Evolutionary conservation across 2,888 invertebrate species (phyloP), one percentile per base, ranked within the genome.

Genomic region (Cataglyphis albicans): DNA sequence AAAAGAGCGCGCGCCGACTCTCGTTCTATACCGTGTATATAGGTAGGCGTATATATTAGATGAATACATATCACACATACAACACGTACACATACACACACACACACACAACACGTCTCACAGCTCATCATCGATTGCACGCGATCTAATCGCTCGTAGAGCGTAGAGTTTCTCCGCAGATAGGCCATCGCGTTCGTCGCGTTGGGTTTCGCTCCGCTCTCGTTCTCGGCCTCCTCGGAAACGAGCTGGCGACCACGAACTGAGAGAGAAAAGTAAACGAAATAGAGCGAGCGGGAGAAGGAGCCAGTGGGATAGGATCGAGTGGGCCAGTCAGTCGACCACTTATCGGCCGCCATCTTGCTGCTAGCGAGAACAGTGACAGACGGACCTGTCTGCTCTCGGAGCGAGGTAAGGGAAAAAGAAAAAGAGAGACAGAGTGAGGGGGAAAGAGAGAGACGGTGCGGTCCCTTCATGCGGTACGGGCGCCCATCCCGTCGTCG

Each of bases 391-490:
- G 75, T 18, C 72, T 74, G 63, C 52, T 74, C 48, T 41, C 64
- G 5, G 41, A 21, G 25, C 10, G 29, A 1, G 15, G 55, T 12
- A 18, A 32, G 63, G 48, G 41, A 18, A 38, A 38, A 48, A 18
- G 38, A 7, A 15, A n/a, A 35, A 59, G 25, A 21, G 29, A 64
- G 32, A 61, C 44, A 70, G 25, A 82, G 38, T 70, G 38, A 38
- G n/a, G 63, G 32, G 48, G 32, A 15, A 7, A 59, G 82, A 35
- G 25, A 86, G 76, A 68, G 81, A 83, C 15, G 74, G 81, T 81
- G 86, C 61, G 80, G 52, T 84, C 78, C 83, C 84, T 84, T 89
- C 67, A 88, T 88, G 90, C 90, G 85, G 85, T 90, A 83, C 85
- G 83, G 78, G 85, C 84, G 84, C 67, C 55, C 76, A 81, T 89